Evolutionary conservation across 2,888 invertebrate species (phyloP), one percentile per base, ranked within the genome.

Genomic region (Andrena trimmerana): DNA sequence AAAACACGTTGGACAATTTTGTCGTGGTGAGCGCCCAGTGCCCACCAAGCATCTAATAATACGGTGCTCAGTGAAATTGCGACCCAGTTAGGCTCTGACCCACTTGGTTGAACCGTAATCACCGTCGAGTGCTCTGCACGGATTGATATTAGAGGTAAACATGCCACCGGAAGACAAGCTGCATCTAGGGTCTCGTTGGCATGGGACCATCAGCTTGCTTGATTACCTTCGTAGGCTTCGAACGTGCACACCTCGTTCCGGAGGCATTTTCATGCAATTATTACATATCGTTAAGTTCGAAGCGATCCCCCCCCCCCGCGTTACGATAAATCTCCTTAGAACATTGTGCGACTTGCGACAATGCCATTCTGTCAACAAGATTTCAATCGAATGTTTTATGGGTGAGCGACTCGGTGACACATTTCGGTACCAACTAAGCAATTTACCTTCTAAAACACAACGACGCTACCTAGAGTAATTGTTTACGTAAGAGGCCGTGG

Each of bases 81-180:
- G 87, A 84, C 87, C 86, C 72, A 87, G 84, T 89, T 88, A 84
- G 84, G 79, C 82, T 77, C 70, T 83, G 87, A 90, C 81, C 86
- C 84, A 87, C 85, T 88, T 87, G 85, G 79, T 78, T 70, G 71
- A 84, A 81, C 78, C 60, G 85, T 85, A 86, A 89, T 86, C 82
- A 85, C 50, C 81, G 77, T 78, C 75, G 81, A 79, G 77, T 54
- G 77, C 81, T 73, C 65, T 24, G 62, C 73, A 72, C 72, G 76
- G 71, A 86, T 86, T 88, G 83, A 84, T 84, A 86, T 84, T 74
- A 80, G 68, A 81, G 79, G 83, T 78, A 88, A 86, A 88, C 84
- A 83, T 16, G 65, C 70, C 48, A 16, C 48, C 59, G 77, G 48
- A 74, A 81, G 67, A 70, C 67, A 63, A 24, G 52, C 65, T 48